phyloP scores from a whole-genome alignment of 2,113 vertebrate genomes.

The Setophaga petechia region DNA sequence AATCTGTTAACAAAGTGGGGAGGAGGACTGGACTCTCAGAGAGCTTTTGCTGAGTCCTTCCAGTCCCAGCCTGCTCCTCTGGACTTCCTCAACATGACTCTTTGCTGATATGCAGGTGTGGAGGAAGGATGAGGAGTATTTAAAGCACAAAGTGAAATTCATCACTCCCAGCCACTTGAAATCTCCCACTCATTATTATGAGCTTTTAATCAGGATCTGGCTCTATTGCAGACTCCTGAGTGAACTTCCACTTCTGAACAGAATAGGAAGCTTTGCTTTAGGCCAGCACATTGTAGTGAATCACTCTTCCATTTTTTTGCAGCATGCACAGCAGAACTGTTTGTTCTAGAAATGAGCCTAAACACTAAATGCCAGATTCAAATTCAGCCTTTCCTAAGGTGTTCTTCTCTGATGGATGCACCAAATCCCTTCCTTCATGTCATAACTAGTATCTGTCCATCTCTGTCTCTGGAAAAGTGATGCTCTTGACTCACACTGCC shows the following conservation, averaged over 20 bases:
- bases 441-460: background rate
- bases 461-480: background rate
- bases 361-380: background rate
- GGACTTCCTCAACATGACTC: background rate
- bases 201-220: background rate
- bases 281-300: background rate
- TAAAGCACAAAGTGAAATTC: background rate
- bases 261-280: background rate
- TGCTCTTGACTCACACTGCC: background rate
- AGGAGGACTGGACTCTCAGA: background rate
- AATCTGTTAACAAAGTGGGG: background rate
- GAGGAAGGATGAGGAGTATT: background rate
- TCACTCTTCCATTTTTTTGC: background rate
- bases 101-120: background rate
- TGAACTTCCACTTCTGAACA: background rate
- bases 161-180: background rate
- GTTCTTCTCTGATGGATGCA: background rate
- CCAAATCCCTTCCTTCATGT: background rate
- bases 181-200: background rate
- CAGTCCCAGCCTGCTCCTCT: background rate
- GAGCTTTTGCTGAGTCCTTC: background rate
- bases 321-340: background rate
- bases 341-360: slow-evolving; percentile 2
- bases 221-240: background rate
- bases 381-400: background rate